Evolutionary conservation across 2,113 vertebrate genomes (phyloP).

Genomic region (Neoarius graeffei): DNA sequence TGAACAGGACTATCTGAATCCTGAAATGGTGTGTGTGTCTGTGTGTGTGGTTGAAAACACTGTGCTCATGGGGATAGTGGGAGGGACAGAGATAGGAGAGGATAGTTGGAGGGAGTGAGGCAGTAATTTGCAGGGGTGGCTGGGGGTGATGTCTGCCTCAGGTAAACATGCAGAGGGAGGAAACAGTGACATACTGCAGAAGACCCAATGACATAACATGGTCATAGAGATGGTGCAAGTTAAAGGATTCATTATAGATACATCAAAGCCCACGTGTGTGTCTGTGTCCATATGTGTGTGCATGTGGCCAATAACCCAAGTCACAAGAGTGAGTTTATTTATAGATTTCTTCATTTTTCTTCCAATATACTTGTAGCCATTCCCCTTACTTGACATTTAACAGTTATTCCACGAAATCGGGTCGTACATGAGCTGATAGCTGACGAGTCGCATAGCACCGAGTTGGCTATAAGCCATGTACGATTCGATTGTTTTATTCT

Average conservation of each 20-base stretch:
- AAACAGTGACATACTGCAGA: neutral
- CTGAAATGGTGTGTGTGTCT: conserved; percentile 2
- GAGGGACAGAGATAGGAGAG: neutral
- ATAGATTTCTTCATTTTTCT: too few species aligned
- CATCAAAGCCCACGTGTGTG: too few species aligned
- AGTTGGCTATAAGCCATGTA: too few species aligned
- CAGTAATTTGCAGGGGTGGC: conserved; percentile 29
- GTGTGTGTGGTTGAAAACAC: neutral
- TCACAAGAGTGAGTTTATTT: too few species aligned
- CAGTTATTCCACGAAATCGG: too few species aligned
- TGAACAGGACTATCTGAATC: conserved; percentile 18
- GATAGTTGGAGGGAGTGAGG: neutral
- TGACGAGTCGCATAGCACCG: too few species aligned
- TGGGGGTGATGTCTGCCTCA: conserved; percentile 18
- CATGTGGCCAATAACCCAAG: too few species aligned
- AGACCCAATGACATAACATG: neutral
- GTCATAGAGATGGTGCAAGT: neutral
- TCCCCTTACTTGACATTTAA: too few species aligned
- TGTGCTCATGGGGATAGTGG: neutral
- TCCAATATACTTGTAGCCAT: too few species aligned
- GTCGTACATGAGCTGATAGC: too few species aligned
- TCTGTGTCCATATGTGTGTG: too few species aligned
- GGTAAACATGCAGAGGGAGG: conserved; percentile 5
- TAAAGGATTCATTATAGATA: conserved; percentile 19
- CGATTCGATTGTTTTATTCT: too few species aligned